A percentile compares a stretch with the other conserved stretches of the same genome.
Evolutionary conservation across 1,140 invertebrate species (phyloP).

Genomic region (Popillia japonica): DNA sequence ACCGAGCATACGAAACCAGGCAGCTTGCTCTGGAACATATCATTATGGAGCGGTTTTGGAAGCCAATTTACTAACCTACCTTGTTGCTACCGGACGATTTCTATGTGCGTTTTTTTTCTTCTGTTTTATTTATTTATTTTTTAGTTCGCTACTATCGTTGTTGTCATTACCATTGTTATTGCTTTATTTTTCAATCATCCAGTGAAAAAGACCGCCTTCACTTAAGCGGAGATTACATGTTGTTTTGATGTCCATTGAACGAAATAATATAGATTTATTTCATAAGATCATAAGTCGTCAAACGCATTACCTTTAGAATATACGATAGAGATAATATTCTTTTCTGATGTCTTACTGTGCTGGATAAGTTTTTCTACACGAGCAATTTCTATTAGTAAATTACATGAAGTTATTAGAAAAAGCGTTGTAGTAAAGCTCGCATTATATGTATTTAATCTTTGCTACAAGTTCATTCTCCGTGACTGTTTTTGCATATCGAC

Average conservation of each 20-base stretch:
- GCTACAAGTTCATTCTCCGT: too few relatives aligned
- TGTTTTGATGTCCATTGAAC: slow-evolving; percentile 6
- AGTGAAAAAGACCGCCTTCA: slow-evolving; percentile 31
- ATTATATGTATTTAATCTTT: too few relatives aligned
- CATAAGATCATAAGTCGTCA: slow-evolving; percentile 29
- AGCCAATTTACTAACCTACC: slow-evolving; percentile 49
- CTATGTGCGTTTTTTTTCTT: neutral
- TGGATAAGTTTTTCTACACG: neutral
- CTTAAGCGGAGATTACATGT: slow-evolving; percentile 10
- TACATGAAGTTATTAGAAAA: too few relatives aligned
- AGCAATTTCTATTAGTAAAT: too few relatives aligned
- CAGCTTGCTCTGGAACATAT: slow-evolving; percentile 43
- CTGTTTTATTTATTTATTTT: slow-evolving; percentile 34
- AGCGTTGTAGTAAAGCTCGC: too few relatives aligned
- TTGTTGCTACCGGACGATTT: slow-evolving; percentile 49
- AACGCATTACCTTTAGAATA: slow-evolving; percentile 20
- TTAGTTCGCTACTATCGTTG: slow-evolving; percentile 32
- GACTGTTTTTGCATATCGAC: too few relatives aligned
- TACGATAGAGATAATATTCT: neutral
- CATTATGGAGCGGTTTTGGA: slow-evolving; percentile 50
- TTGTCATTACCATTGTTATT: slow-evolving; percentile 36
- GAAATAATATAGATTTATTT: slow-evolving; percentile 29
- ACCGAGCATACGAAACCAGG: slow-evolving; percentile 38
- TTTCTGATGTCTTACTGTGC: neutral
- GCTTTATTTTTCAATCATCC: slow-evolving; percentile 37